A percentile compares a stretch with the other conserved stretches of the same genome.
phyloP scores from a whole-genome alignment of 2,113 vertebrate genomes.

The Melanostigma gelatinosum region DNA sequence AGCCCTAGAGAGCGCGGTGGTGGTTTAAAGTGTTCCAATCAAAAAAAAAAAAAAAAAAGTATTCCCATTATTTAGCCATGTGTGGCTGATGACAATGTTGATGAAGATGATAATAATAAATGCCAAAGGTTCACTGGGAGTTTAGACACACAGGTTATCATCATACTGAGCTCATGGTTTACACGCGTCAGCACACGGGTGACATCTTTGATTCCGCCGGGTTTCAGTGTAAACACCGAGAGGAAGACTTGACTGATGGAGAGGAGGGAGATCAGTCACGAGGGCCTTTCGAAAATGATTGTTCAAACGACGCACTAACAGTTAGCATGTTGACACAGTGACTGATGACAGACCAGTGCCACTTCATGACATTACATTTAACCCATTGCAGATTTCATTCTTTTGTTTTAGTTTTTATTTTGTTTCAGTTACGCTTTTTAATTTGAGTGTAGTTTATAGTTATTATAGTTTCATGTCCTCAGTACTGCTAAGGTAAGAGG shows the following conservation, averaged over 20 bases:
- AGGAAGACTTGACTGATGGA: conserved; percentile 51
- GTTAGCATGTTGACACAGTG: conserved; percentile 2
- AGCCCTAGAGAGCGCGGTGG: conserved; percentile 1
- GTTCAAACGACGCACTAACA: conserved; percentile 15
- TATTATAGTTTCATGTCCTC: background rate
- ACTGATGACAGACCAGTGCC: background rate
- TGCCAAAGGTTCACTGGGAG: conserved; percentile 57
- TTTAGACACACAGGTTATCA: conserved; percentile 76
- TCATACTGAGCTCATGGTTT: conserved; percentile 75
- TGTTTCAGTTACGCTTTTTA: background rate
- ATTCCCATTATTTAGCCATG: conserved; percentile 54
- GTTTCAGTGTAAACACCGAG: conserved; percentile 68
- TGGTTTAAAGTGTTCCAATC: conserved; percentile 47
- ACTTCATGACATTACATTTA: conserved; percentile 1
- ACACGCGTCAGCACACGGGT: conserved; percentile 46
- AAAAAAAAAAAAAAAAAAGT: conserved; percentile 54
- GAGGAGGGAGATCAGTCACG: conserved; percentile 20
- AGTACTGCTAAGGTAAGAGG: background rate
- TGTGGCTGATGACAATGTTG: conserved; percentile 57
- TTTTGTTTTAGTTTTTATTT: background rate
- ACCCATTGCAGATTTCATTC: background rate
- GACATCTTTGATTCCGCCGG: conserved; percentile 64
- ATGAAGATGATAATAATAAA: conserved; percentile 71
- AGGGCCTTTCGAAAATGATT: conserved; percentile 2
- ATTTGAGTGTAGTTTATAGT: background rate